Evolutionary conservation across 2,888 invertebrate species (phyloP).

Genomic region (Torymus tubicola): DNA sequence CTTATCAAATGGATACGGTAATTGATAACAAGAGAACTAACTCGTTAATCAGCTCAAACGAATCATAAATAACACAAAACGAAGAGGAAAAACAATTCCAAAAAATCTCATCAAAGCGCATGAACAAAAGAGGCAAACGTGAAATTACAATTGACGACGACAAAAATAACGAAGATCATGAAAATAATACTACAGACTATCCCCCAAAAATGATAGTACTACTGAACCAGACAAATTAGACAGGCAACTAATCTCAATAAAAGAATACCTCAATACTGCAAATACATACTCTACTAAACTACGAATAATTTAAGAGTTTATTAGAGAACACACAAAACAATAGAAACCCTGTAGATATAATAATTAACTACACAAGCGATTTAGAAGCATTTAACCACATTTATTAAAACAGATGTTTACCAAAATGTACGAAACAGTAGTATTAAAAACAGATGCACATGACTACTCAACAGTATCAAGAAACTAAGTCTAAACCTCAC

Average conservation of each 20-base stretch:
- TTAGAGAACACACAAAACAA: slow-evolving; percentile 20
- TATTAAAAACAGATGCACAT: slow-evolving; percentile 43
- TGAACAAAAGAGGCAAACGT: no score
- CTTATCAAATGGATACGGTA: no score
- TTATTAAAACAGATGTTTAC: slow-evolving; percentile 27
- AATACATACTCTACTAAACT: slow-evolving; percentile 17
- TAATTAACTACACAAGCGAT: slow-evolving; percentile 28
- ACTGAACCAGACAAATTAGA: background rate
- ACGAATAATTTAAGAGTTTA: slow-evolving; percentile 25
- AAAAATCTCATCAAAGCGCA: no score
- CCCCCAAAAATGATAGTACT: no score
- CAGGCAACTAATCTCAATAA: background rate
- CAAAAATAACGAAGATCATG: no score
- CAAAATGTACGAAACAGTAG: slow-evolving; percentile 14
- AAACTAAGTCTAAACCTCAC: no score
- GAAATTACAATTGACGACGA: no score
- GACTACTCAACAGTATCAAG: slow-evolving; percentile 24
- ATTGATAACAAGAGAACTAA: no score
- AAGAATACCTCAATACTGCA: slow-evolving; percentile 8
- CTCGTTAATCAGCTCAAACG: no score
- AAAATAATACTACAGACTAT: no score
- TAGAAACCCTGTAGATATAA: slow-evolving; percentile 15
- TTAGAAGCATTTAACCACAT: background rate
- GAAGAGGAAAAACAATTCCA: no score
- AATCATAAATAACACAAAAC: no score